Base-by-base conservation (phyloP, 2,797 vertebrate genomes). In the Hoplostethus mediterraneus region DNA sequence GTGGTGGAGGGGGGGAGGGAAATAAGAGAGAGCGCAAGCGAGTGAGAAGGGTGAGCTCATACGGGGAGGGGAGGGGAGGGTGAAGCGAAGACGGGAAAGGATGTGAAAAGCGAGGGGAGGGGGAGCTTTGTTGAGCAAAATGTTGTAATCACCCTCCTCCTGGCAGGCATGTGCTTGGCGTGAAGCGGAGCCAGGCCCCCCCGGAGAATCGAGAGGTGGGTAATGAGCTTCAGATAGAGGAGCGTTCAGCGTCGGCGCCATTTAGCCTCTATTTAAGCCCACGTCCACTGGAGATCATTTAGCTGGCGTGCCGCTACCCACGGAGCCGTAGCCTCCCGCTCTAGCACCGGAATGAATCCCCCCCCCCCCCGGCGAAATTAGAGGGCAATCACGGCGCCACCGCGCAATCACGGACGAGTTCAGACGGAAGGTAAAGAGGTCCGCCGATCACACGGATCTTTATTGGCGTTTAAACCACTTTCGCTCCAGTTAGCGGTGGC, bases 121-220 rank as follows among this genome's bases (percentile, higher is more conserved):
- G 55, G 84, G 71, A 59, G 77, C 72, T 84, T 89, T 90, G 86
- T 92, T 16, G 58, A 88, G 87, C 82, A 89, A 90, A 93, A 91
- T 85, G 90, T 87, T 90, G 87, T 90, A 93, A 94, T 93, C 90
- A 90, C 86, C 91, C 88, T 90, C 92, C 91, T 85, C 83, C 90
- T 90, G 90, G 89, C 90, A 90, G 90, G 73, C 79, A 86, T 89
- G 84, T 85, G 90, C 86, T 84, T 74, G 38, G 67, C 57, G 38
- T 74, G 87, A 89, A 85, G 89, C 86, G 85, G 87, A 89, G 86
- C 89, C 83, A 91, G 87, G 85, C 77, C 87, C 80, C 67, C 21
- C 21, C 21, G 21, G 86, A 86, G 90, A 78, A 82, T 65, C 40
- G 83, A 87, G 88, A 83, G 83, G 86, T 59, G 75, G 81, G 85